Percentiles rank a stretch among this genome's conserved stretches.
phyloP scores from a whole-genome alignment of 2,797 vertebrate genomes.

The Neosilurus mollespiculum region DNA sequence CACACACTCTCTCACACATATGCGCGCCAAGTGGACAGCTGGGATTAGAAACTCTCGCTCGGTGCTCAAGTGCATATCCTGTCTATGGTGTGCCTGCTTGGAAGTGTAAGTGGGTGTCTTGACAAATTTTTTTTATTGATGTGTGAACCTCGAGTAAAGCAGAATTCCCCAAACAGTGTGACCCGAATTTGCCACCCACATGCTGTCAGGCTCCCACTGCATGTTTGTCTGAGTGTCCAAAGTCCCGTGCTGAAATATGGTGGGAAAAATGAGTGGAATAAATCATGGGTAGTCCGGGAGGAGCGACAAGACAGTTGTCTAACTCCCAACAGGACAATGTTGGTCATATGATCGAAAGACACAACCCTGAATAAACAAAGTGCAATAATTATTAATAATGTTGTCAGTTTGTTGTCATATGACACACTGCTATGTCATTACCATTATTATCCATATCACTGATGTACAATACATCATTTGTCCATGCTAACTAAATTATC shows the following conservation, averaged over 20 bases:
- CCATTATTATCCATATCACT: no score
- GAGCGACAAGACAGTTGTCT: no score
- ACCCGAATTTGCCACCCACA: conserved; percentile 8
- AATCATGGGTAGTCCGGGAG: background rate
- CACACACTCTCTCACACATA: background rate
- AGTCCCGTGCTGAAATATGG: background rate
- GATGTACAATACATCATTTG: no score
- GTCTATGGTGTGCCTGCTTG: conserved; percentile 12
- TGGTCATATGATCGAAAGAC: no score
- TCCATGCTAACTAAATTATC: no score
- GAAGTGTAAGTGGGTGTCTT: conserved; percentile 17
- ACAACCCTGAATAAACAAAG: no score
- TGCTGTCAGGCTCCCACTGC: background rate
- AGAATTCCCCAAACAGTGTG: background rate
- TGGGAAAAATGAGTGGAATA: background rate
- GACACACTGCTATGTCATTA: no score
- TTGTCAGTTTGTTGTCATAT: no score
- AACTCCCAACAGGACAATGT: no score
- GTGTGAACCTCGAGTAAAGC: background rate
- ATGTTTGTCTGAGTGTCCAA: background rate
- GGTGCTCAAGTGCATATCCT: conserved; percentile 33
- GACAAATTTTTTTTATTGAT: conserved; percentile 16
- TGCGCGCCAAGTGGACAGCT: conserved; percentile 6
- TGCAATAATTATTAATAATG: no score
- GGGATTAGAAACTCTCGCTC: conserved; percentile 31